Percentiles rank a stretch among this genome's conserved stretches.
These are phyloP conservation scores for Phoenoteleia sp. DNA, from an alignment of 2,888 invertebrate genomes.

Conservation along the genomic window DNA sequence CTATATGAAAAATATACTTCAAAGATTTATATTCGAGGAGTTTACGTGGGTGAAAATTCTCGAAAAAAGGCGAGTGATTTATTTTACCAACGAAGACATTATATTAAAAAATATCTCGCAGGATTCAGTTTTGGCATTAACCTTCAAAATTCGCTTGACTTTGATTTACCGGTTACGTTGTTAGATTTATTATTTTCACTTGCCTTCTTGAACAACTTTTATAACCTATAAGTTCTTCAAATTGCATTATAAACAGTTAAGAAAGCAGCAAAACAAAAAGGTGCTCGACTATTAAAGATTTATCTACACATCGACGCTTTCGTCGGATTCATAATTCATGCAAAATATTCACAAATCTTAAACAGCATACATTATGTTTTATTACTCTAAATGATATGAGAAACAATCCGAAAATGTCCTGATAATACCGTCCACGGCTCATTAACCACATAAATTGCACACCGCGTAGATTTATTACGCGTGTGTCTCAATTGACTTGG, in stretches of 20 bases:
- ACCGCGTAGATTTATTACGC: background rate
- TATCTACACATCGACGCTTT: constrained; percentile 41
- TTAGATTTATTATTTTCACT: constrained; percentile 59
- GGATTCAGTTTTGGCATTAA: constrained; percentile 57
- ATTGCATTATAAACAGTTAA: constrained; percentile 50
- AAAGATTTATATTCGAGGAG: constrained; percentile 31
- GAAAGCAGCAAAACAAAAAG: background rate
- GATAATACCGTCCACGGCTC: constrained; percentile 27
- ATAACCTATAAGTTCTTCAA: constrained; percentile 33
- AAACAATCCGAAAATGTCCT: background rate
- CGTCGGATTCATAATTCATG: background rate
- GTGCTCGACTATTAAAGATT: constrained; percentile 44
- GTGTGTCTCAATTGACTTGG: background rate
- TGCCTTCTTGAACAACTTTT: constrained; percentile 46
- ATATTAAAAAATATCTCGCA: constrained; percentile 67
- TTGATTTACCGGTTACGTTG: constrained; percentile 57
- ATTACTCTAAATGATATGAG: background rate
- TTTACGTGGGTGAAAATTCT: constrained; percentile 43
- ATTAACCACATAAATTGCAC: constrained; percentile 39
- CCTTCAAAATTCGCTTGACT: constrained; percentile 67
- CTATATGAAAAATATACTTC: constrained; percentile 46
- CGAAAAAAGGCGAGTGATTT: constrained; percentile 57
- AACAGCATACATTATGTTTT: constrained; percentile 38
- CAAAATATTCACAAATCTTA: constrained; percentile 6
- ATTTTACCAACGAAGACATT: constrained; percentile 56